Percentiles rank a stretch among this genome's conserved stretches.
Conservation (phyloP, 2,797 vertebrate genomes). For the Pitangus sulphuratus region DNA sequence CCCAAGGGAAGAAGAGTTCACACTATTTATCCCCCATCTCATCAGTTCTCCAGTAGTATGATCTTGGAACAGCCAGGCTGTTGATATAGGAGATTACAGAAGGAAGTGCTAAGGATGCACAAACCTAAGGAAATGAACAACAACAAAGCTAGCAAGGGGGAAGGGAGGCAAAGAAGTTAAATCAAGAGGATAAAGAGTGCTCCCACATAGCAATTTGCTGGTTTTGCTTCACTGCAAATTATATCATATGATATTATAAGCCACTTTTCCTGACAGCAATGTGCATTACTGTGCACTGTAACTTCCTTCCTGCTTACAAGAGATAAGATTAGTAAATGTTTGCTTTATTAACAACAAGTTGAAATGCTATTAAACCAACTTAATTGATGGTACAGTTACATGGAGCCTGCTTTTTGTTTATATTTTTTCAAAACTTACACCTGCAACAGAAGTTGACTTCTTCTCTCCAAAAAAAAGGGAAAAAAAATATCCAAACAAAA, state of each 20-base stretch:
- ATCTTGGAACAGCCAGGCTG: neutral
- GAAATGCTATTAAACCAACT: conserved; percentile 68
- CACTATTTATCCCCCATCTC: neutral
- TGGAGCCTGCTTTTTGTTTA: conserved; percentile 44
- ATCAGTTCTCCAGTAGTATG: neutral
- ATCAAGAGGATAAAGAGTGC: conserved; percentile 66
- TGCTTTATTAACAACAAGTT: conserved; percentile 73
- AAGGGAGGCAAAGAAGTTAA: conserved; percentile 53
- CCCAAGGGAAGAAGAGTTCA: neutral
- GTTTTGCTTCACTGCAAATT: conserved; percentile 71
- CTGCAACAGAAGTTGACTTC: conserved; percentile 28
- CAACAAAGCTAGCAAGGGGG: neutral
- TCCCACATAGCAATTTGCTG: conserved; percentile 63
- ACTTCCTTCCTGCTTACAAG: conserved; percentile 69
- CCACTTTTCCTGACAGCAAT: conserved; percentile 55
- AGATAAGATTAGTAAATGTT: conserved; percentile 73
- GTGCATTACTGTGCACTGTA: conserved; percentile 65
- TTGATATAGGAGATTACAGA: conserved; percentile 39
- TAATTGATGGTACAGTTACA: conserved; percentile 59
- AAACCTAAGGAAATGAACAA: conserved; percentile 17
- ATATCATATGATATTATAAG: conserved; percentile 65
- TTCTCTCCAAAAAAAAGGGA: conserved; percentile 34
- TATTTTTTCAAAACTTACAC: conserved; percentile 57
- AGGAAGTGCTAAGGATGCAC: conserved; percentile 54
- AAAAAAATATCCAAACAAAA: neutral